Percentiles rank a stretch among this genome's conserved stretches.
Conservation (phyloP, 2,113 vertebrate species). For the Tamias sibiricus region DNA sequence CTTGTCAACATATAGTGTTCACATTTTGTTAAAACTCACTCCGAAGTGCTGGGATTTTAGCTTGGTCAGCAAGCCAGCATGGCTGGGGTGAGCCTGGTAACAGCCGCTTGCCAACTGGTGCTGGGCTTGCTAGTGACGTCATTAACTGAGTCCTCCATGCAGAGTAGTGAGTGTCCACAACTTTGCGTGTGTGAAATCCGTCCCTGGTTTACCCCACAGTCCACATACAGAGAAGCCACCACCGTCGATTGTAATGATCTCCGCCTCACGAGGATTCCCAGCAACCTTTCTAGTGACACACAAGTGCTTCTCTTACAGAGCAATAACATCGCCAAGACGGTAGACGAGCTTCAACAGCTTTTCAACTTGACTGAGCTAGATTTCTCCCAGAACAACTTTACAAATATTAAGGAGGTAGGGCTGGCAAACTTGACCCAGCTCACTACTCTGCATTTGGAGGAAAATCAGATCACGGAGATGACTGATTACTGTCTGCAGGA, state of each 20-base stretch:
- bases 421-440: conserved; percentile 96
- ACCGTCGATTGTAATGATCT: conserved; percentile 99
- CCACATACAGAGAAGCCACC: conserved; percentile 97
- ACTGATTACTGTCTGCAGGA: conserved; percentile 95
- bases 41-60: neutral
- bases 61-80: conserved; percentile 84
- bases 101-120: conserved; percentile 86
- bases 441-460: conserved; percentile 97
- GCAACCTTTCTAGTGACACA: conserved; percentile 97
- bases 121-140: conserved; percentile 87
- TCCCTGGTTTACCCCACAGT: conserved; percentile 99
- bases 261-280: conserved; percentile 95
- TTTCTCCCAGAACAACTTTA: conserved; percentile 99
- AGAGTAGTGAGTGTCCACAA: conserved; percentile 94
- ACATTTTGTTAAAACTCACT: neutral
- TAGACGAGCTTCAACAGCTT: conserved; percentile 95
- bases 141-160: conserved; percentile 87
- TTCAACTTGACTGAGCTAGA: conserved; percentile 97
- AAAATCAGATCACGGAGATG: conserved; percentile 98
- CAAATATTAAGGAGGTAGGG: conserved; percentile 94
- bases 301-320: conserved; percentile 98
- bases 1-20: neutral
- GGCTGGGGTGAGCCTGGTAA: conserved; percentile 86
- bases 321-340: conserved; percentile 96
- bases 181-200: conserved; percentile 97